phyloP scores from a whole-genome alignment of 1,140 invertebrate species.

The Hormaphis cornu region DNA sequence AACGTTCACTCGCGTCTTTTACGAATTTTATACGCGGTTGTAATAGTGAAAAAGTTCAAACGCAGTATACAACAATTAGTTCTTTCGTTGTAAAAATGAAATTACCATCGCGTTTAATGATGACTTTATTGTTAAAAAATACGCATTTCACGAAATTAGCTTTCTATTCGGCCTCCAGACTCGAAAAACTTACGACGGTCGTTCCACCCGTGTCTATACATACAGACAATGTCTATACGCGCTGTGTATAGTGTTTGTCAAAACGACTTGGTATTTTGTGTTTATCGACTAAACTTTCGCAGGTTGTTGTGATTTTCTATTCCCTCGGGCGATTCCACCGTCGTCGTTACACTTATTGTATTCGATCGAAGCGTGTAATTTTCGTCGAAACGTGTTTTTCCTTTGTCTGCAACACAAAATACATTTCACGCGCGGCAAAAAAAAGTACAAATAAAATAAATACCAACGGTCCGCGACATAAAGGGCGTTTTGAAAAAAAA shows the following conservation, averaged over 20 bases:
- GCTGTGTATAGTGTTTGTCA: neutral
- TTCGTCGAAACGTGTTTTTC: neutral
- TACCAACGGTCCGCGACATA: no score
- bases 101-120: neutral
- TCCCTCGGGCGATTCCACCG: neutral
- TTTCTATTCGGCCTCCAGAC: neutral
- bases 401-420: neutral
- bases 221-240: neutral
- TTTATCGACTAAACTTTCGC: constrained; percentile 19
- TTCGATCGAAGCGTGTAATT: neutral
- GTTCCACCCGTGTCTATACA: no score
- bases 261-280: neutral
- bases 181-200: neutral
- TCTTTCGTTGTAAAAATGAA: no score
- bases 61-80: neutral
- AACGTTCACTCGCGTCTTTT: neutral
- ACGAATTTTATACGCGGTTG: neutral
- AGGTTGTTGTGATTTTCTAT: constrained; percentile 22
- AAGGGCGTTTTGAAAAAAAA: no score
- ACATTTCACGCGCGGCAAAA: neutral
- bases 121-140: neutral
- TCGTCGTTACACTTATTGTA: neutral
- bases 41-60: neutral
- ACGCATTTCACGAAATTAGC: neutral
- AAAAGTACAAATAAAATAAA: neutral